Percentiles rank a stretch among this genome's conserved stretches.
phyloP scores from a whole-genome alignment of 1,140 invertebrate genomes.

The Eumaeus atala region DNA sequence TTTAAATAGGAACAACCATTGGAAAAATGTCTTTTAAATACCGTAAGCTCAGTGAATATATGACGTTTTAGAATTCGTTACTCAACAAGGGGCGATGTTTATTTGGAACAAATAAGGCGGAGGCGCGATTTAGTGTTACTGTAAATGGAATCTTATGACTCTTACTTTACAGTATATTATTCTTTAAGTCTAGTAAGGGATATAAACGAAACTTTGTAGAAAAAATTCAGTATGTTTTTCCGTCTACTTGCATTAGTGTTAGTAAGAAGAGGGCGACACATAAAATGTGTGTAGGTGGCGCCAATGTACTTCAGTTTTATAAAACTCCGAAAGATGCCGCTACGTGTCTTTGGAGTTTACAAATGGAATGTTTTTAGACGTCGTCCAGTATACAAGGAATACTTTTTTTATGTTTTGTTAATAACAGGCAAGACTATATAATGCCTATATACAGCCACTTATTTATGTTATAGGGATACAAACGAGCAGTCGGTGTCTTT shows the following conservation, averaged over 20 bases:
- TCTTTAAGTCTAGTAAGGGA: neutral
- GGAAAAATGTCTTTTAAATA: constrained; percentile 8
- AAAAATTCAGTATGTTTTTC: constrained; percentile 53
- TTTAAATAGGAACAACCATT: neutral
- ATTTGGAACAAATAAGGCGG: constrained; percentile 17
- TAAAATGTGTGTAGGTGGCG: constrained; percentile 36
- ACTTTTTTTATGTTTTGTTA: no score
- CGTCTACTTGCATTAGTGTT: constrained; percentile 33
- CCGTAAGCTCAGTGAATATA: neutral
- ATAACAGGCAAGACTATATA: no score
- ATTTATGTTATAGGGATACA: no score
- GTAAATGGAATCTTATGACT: constrained; percentile 19
- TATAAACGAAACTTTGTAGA: constrained; percentile 18
- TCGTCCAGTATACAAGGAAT: no score
- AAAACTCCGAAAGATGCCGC: constrained; percentile 47
- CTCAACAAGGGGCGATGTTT: constrained; percentile 3
- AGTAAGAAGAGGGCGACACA: constrained; percentile 23
- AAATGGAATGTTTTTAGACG: no score
- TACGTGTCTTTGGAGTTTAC: constrained; percentile 29
- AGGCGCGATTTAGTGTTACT: constrained; percentile 7
- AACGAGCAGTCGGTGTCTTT: no score
- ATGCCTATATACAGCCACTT: no score
- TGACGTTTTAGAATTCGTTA: constrained; percentile 14
- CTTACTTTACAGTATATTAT: constrained; percentile 20
- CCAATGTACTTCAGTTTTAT: constrained; percentile 42